Evolutionary conservation across 2,888 invertebrate genomes (phyloP).

Genomic region (Epirrita christyi): DNA sequence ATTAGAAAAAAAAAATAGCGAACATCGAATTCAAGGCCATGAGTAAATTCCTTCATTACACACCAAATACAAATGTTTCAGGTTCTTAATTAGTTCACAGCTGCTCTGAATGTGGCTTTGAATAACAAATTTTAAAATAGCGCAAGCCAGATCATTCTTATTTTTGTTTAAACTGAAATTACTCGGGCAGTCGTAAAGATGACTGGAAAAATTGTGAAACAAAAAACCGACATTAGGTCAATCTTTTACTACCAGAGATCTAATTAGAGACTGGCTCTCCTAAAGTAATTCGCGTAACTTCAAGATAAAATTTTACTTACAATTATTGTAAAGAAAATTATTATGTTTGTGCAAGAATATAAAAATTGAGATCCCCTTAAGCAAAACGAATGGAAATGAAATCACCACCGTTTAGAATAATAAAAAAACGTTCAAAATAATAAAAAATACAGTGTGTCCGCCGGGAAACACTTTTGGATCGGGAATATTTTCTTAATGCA

Average conservation of each 20-base stretch:
- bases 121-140: constrained; percentile 8
- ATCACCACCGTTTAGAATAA: too few relatives aligned
- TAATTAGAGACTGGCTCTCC: background rate
- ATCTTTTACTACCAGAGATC: background rate
- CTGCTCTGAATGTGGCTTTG: background rate
- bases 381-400: too few relatives aligned
- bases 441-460: too few relatives aligned
- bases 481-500: too few relatives aligned
- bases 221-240: background rate
- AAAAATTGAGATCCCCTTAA: too few relatives aligned
- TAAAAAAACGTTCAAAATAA: too few relatives aligned
- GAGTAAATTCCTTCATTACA: background rate
- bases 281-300: background rate
- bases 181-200: constrained; percentile 1
- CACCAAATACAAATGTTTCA: background rate
- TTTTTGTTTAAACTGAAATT: constrained; percentile 1
- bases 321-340: too few relatives aligned
- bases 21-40: too few relatives aligned
- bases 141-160: background rate
- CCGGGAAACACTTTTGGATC: too few relatives aligned
- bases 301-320: background rate
- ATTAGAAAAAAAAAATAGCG: too few relatives aligned
- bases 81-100: background rate
- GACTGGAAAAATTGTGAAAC: background rate
- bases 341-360: too few relatives aligned